Base-by-base conservation (phyloP, 2,888 invertebrate genomes). In the Acronicta alni region DNA sequence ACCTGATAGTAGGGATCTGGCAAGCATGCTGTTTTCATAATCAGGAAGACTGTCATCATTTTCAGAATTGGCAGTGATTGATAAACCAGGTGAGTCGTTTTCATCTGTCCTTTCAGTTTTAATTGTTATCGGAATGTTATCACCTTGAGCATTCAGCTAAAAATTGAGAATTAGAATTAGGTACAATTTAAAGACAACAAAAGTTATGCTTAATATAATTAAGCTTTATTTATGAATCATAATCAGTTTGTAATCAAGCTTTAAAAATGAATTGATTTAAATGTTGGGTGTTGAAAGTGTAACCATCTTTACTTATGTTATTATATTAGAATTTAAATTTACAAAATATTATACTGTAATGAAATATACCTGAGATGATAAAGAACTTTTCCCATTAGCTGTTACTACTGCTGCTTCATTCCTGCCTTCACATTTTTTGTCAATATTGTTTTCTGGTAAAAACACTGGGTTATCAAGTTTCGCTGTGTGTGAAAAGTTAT, bases 1-100 rank as follows among this genome's bases (percentile, higher is more conserved):
- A 94, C 94, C 94, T 86, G 94, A 94, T 9, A 94, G 82, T 57
- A 94, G 81, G 53, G 94, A 94, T 70, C 94, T 88, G 77, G 94
- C 94, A 81, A 94, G 91, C 94, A 94, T 94, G 61, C 94, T 94
- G 76, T 94, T 94, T 79, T 94, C 94, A 72, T 94, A 94, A 85
- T 92, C 93, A 37, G 94, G 93, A 77, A 91, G 89, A 82, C 90
- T 91, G 46, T 94, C 92, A 61, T 93, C 92, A 84, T 91, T 93
- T 75, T 94, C 94, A 16, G 87, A 87, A 67, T 86, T 88, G 39
- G 80, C 78, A 47, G 79, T 82, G 60, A 82, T 75, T 42, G 86
- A 82, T 57, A 86, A 80, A 32, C 77, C 72, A 10, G 89, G 87
- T 45, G 91, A 89, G 57, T 77, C 80, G 57, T 85, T 85, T 15